phyloP scores from a whole-genome alignment of 2,888 invertebrate species.

The Ennomos quercinarius region DNA sequence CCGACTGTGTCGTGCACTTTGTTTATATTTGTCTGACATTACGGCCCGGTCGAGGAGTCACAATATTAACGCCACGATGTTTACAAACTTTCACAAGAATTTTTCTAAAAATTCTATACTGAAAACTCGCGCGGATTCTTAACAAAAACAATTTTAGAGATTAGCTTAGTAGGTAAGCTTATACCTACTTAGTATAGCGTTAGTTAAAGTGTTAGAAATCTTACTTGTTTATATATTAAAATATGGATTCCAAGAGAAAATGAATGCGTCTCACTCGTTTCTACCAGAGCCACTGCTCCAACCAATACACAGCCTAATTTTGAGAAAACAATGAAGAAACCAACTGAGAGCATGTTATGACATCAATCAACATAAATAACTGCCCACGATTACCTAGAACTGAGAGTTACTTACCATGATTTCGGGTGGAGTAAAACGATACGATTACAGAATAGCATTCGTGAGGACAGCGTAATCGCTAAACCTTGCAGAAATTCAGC shows the following conservation, averaged over 20 bases:
- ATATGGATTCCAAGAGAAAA: too few relatives aligned
- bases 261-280: too few relatives aligned
- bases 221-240: too few relatives aligned
- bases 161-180: too few relatives aligned
- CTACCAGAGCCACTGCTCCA: neutral
- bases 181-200: constrained; percentile 1
- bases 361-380: constrained; percentile 45
- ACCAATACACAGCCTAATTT: constrained; percentile 27
- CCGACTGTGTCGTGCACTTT: constrained; percentile 52
- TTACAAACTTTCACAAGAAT: constrained; percentile 37
- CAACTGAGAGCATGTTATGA: constrained; percentile 29
- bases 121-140: constrained; percentile 31
- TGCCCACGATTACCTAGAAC: constrained; percentile 48
- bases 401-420: constrained; percentile 65
- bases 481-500: constrained; percentile 51
- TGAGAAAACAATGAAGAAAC: constrained; percentile 37
- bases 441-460: constrained; percentile 65
- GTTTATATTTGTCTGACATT: constrained; percentile 63
- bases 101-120: constrained; percentile 43
- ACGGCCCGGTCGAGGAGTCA: constrained; percentile 43
- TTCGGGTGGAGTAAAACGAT: constrained; percentile 55
- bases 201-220: neutral
- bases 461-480: constrained; percentile 47
- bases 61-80: constrained; percentile 50
- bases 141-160: constrained; percentile 21